phyloP scores from a whole-genome alignment of 2,888 invertebrate genomes.

The Volucella inflata region DNA sequence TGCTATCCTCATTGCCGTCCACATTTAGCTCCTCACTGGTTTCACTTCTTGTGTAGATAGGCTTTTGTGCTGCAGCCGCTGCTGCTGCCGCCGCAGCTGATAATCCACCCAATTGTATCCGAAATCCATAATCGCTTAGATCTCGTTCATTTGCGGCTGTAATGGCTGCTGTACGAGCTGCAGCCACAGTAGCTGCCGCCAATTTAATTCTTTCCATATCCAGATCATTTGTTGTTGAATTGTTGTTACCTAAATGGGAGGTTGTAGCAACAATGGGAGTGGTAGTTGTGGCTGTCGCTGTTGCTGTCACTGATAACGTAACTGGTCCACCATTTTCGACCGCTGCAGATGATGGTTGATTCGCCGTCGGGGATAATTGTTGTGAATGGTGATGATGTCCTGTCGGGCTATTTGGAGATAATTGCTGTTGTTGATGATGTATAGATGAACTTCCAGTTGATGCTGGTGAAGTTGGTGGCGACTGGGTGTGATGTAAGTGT shows the following conservation, averaged over 20 bases:
- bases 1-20: constrained; percentile 84
- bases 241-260: constrained; percentile 55
- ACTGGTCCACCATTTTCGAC: constrained; percentile 40
- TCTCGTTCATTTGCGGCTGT: constrained; percentile 77
- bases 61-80: constrained; percentile 79
- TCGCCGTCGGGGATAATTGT: constrained; percentile 36
- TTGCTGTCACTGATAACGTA: constrained; percentile 39
- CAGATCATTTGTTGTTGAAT: constrained; percentile 78
- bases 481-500: constrained; percentile 64
- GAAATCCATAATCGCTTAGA: constrained; percentile 84
- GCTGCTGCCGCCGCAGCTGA: constrained; percentile 83
- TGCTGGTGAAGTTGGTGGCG: constrained; percentile 62
- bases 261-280: constrained; percentile 72
- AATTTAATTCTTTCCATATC: constrained; percentile 83
- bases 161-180: constrained; percentile 77
- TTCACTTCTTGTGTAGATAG: constrained; percentile 83
- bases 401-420: constrained; percentile 46
- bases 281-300: constrained; percentile 61
- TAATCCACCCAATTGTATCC: constrained; percentile 84
- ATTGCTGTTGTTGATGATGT: constrained; percentile 22
- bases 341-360: constrained; percentile 20
- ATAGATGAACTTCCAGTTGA: constrained; percentile 21
- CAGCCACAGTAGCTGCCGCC: constrained; percentile 81
- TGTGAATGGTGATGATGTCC: constrained; percentile 56
- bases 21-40: constrained; percentile 84